Evolutionary conservation across 2,888 invertebrate genomes (phyloP), one percentile per base, ranked within the genome.

Genomic region (Macaria notata): DNA sequence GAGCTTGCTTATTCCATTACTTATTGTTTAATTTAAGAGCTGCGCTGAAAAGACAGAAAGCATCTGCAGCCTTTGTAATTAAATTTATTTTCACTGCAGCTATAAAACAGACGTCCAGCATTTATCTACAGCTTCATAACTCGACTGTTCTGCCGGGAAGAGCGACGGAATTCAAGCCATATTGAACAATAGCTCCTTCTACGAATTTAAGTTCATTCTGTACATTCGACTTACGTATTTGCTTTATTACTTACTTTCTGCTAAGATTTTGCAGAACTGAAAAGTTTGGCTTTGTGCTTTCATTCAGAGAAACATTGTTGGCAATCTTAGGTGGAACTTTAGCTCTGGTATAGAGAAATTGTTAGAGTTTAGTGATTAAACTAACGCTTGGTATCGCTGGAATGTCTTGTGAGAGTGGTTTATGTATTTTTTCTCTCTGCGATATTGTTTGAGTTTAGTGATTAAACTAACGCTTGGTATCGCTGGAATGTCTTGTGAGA

Each of bases 111-210:
- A 36, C 31, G 1, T 9, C 44, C 36, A 44, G 29, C 43, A 50
- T 58, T 58, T 54, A 46, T 58, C 44, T 58, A 49, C 42, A 39
- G 63, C 71, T 75, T 80, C 78, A 83, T 81, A 81, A 77, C 78
- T 75, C 61, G 68, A 54, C 63, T 48, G 63, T 5, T 41, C 41
- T 41, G 63, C 66, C 59, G 70, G 75, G 72, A 77, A 81, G 79
- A 78, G 78, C 78, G 61, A 66, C 73, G 72, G 74, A 78, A 81
- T 81, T 77, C 71, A 68, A 64, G 66, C 69, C 73, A 68, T 75
- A 76, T 73, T 73, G 77, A 70, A 81, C 79, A 81, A 81, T 76
- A 70, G 71, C 63, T 65, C 67, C 71, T 69, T 69, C 63, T 71
- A 65, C 73, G 70, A 75, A 74, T 75, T 62, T 66, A 68, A 67